Percentiles rank a stretch among this genome's conserved stretches.
Conservation (phyloP, 2,888 invertebrate genomes). For the Leptinotarsa tumamoca region DNA sequence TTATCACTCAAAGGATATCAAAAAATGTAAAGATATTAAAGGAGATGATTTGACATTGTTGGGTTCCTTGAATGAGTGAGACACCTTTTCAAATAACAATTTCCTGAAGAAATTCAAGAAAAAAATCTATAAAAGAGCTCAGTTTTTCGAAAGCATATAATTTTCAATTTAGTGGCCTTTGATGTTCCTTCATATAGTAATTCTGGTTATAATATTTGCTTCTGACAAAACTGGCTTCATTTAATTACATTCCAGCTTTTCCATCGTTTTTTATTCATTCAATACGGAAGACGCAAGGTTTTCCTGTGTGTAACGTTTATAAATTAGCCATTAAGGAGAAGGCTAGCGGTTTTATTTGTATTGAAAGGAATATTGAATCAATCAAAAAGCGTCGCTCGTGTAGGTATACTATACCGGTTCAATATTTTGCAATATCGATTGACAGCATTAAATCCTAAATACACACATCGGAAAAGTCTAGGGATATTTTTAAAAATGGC, state of each 20-base stretch:
- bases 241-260: background rate
- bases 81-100: too few relatives aligned
- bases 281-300: background rate
- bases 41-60: too few relatives aligned
- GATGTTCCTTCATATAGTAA: background rate
- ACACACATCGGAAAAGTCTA: too few relatives aligned
- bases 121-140: too few relatives aligned
- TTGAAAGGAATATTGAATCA: background rate
- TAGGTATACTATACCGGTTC: background rate
- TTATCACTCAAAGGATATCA: too few relatives aligned
- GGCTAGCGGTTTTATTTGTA: background rate
- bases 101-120: too few relatives aligned
- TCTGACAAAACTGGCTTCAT: background rate
- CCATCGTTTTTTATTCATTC: background rate
- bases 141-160: too few relatives aligned
- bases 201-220: background rate
- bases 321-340: background rate
- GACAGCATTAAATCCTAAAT: too few relatives aligned
- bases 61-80: too few relatives aligned
- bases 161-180: background rate
- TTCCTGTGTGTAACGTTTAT: background rate
- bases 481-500: too few relatives aligned
- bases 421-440: background rate
- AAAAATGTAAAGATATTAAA: too few relatives aligned
- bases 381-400: background rate